Evolutionary conservation across 2,797 vertebrate genomes (phyloP).

Genomic region (Pangasius djambal): DNA sequence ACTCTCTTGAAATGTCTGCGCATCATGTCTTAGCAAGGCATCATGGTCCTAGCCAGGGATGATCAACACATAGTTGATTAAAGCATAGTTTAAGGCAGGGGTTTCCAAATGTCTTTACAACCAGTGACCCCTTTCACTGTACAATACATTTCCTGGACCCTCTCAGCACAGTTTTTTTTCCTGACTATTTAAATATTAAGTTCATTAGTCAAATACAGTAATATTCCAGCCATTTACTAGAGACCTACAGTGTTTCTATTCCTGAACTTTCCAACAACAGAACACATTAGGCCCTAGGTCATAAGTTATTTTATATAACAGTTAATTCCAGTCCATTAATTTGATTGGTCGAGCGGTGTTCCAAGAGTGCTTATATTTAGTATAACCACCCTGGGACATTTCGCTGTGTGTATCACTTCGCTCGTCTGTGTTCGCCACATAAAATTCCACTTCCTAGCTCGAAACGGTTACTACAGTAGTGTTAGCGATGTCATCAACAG

Average conservation of each 20-base stretch:
- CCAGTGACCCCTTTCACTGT: neutral
- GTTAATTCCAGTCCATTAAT: no score
- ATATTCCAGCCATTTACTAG: neutral
- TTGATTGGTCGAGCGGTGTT: no score
- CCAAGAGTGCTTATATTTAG: no score
- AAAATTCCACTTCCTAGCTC: no score
- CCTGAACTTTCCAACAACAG: neutral
- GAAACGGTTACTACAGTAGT: no score
- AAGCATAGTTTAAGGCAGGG: neutral
- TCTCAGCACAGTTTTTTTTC: neutral
- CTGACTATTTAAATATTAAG: neutral
- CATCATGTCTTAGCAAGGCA: neutral
- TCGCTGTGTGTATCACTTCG: no score
- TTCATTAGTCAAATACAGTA: neutral
- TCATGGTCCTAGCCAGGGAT: neutral
- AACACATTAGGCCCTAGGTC: no score
- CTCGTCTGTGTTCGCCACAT: no score
- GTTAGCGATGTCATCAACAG: no score
- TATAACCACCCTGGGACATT: no score
- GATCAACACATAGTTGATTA: neutral
- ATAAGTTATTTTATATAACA: no score
- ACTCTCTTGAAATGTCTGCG: neutral
- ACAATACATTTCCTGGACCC: neutral
- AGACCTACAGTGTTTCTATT: neutral
- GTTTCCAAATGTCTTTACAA: neutral